Evolutionary conservation across 2,797 vertebrate genomes (phyloP).

Genomic region (Acrossocheilus wenchowensis): DNA sequence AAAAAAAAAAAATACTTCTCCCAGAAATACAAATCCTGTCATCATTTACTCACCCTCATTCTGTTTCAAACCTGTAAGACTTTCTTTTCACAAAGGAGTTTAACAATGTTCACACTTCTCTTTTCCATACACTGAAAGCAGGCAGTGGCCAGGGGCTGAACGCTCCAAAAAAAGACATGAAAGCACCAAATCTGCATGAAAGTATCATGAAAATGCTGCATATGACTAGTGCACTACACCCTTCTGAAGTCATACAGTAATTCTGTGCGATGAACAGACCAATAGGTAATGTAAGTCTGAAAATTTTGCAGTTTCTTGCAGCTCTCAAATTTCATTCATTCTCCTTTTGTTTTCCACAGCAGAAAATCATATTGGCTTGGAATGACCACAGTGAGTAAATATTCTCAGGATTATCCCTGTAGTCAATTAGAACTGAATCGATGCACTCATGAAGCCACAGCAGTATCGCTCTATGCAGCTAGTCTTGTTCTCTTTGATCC

Average conservation of each 20-base stretch:
- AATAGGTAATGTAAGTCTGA: neutral
- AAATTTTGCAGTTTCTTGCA: no score
- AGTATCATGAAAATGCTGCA: neutral
- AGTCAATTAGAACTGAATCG: neutral
- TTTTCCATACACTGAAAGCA: neutral
- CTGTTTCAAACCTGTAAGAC: neutral
- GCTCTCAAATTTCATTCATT: no score
- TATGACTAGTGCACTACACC: neutral
- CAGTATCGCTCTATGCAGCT: neutral
- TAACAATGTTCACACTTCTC: neutral
- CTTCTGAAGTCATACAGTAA: neutral
- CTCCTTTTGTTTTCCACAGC: neutral
- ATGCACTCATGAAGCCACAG: neutral
- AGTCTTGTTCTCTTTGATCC: constrained; percentile 35
- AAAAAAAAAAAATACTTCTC: neutral
- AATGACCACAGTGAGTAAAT: neutral
- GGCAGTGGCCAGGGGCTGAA: neutral
- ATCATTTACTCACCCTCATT: neutral
- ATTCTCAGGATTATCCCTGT: neutral
- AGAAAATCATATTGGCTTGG: neutral
- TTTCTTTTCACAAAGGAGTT: neutral
- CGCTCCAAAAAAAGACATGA: neutral
- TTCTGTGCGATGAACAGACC: neutral
- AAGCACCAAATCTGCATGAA: neutral
- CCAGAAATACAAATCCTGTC: neutral